Evolutionary conservation across 2,113 vertebrate genomes (phyloP), one percentile per base, ranked within the genome.

Genomic region (Mystacornis crossleyi): DNA sequence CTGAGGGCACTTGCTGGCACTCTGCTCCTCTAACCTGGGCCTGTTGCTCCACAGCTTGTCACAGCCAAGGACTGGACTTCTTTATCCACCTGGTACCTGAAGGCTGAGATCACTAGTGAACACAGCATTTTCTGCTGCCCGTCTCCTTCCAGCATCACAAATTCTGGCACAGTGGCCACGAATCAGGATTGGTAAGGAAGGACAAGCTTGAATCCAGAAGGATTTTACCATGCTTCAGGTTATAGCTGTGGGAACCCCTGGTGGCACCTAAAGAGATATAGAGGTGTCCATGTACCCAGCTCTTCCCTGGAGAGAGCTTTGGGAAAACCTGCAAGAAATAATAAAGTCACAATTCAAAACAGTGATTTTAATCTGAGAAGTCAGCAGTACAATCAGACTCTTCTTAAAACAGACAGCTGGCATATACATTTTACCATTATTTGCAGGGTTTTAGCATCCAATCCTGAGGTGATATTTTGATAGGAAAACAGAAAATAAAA

Each of bases 11-110:
- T 43, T 43, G 42, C 42, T 43, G 42, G 17, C 16, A 18, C 42
- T 43, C 42, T 43, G 42, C 42, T 43, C 42, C 42, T 43, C 42
- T 43, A 43, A 43, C 42, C 42, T 43, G 42, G 17, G 42, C 18
- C 42, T 43, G 42, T 18, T 31, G 10, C 25, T 12, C 55, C 36
- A 10, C 0, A 0, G 13, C 6, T 26, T 20, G 19, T 31, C 61
- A 50, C 51, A 58, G 53, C 43, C 51, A 31, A 36, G 31, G 26
- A 4, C 18, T n/a, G 23, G 10, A 28, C 2, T 24, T 54, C 58
- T 21, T 64, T 80, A 17, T 31, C 40, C 24, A 47, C 55, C 8
- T 18, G 65, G 33, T 18, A 24, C 34, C 38, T 65, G 54, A 4
- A 69, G 5, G 8, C 18, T 79, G 34, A 55, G 31, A 20, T 18